Conservation (phyloP, 2,797 vertebrate genomes). For the Xerus rutilus region DNA sequence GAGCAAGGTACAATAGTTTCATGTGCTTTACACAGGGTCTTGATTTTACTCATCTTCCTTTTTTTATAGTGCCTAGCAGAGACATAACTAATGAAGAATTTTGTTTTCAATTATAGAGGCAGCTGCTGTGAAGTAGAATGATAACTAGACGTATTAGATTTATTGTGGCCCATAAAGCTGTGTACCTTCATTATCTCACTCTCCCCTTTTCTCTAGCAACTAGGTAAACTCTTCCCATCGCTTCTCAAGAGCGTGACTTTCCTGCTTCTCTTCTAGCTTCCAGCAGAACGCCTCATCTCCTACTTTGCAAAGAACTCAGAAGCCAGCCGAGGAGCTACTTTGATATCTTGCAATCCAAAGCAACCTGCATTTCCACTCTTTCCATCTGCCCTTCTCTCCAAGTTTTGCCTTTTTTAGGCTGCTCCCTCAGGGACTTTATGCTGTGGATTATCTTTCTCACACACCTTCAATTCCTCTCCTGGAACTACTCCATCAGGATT, state of each 20-base stretch:
- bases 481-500: no score
- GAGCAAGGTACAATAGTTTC: not conserved
- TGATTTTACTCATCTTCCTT: not conserved
- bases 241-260: not conserved
- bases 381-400: not conserved
- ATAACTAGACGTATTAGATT: not conserved
- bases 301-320: not conserved
- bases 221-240: not conserved
- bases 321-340: not conserved
- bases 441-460: not conserved
- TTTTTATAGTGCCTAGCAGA: not conserved
- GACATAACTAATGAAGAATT: not conserved
- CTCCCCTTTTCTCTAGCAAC: not conserved
- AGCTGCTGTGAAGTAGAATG: not conserved
- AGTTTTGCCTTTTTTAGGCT: rapidly evolving
- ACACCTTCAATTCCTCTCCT: not conserved
- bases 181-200: not conserved
- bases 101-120: not conserved
- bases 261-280: not conserved
- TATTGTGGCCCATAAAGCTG: rapidly evolving
- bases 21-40: not conserved
- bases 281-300: not conserved
- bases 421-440: not conserved
- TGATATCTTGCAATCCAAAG: not conserved
- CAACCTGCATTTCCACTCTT: rapidly evolving